Conservation (phyloP, 2,888 invertebrate genomes). For the Macrophya annulata region DNA sequence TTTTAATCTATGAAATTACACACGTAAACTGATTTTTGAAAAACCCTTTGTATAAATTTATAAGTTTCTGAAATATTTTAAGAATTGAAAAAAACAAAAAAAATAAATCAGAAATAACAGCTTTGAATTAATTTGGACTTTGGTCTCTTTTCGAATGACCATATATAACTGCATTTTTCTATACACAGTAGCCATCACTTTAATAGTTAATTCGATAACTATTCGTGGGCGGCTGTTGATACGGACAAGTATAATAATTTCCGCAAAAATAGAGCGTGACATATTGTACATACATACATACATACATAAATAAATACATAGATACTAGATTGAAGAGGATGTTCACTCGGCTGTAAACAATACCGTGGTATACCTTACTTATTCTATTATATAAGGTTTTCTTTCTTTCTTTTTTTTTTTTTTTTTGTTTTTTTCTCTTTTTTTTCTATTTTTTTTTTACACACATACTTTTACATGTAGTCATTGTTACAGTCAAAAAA, state of each 20-base stretch:
- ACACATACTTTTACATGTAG: neutral
- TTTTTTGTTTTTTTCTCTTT: neutral
- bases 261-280: constrained; percentile 40
- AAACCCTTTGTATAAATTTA: no score
- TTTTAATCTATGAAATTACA: no score
- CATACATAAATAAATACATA: no score
- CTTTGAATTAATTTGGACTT: neutral
- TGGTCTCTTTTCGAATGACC: constrained; percentile 13
- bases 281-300: neutral
- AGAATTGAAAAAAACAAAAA: no score
- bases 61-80: no score
- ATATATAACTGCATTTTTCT: neutral
- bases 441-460: no score
- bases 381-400: no score
- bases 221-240: constrained; percentile 17
- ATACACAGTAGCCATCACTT: neutral
- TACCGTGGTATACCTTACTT: neutral
- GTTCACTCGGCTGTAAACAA: neutral
- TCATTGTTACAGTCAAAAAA: no score
- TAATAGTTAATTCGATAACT: neutral
- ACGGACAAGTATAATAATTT: constrained; percentile 4
- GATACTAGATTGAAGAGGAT: neutral
- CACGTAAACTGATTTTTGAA: no score
- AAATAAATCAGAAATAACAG: no score
- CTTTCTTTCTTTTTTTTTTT: no score